Base-by-base conservation (phyloP, 2,888 invertebrate species). In the Hedya salicella region DNA sequence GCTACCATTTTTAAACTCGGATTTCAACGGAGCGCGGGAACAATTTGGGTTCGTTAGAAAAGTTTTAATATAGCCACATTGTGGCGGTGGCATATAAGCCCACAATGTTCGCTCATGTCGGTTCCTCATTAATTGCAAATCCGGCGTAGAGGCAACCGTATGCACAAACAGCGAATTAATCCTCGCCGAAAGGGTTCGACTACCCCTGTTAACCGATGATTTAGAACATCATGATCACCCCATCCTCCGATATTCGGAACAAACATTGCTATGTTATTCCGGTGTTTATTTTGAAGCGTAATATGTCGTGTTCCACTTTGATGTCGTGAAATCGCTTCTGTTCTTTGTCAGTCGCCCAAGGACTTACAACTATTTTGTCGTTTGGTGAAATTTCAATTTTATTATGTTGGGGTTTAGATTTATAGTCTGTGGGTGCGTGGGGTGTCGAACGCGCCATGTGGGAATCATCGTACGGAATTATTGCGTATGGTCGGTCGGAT, bases 261-360 rank as follows among this genome's bases (percentile, higher is more conserved):
- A 90, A 90, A 90, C 90, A 91, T 91, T 88, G 86, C 90, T 87
- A 90, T 88, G 86, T 91, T 89, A 89, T 90, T 88, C 86, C 86
- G 86, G 88, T 92, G 91, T 92, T 91, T 92, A 91, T 91, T 91
- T 87, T 88, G 86, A 87, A 89, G 88, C 91, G 90, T 91, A 91
- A 91, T 91, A 91, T 91, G 91, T 91, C 90, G 89, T 89, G 89
- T 89, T 90, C 90, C 89, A 90, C 92, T 92, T 92, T 92, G 92
- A 92, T 91, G 92, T 92, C 90, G 87, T 90, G 89, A 89, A 91
- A 91, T 89, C 91, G 91, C 86, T 91, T 89, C 91, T 91, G 91
- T 88, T 89, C 89, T 88, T 88, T 87, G 89, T 91, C 91, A 90
- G 85, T 77, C 78, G 79, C 85, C 80, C 86, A 89, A 89, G 85